Base-by-base conservation (phyloP, 2,113 vertebrate species). In the Heterotis niloticus region DNA sequence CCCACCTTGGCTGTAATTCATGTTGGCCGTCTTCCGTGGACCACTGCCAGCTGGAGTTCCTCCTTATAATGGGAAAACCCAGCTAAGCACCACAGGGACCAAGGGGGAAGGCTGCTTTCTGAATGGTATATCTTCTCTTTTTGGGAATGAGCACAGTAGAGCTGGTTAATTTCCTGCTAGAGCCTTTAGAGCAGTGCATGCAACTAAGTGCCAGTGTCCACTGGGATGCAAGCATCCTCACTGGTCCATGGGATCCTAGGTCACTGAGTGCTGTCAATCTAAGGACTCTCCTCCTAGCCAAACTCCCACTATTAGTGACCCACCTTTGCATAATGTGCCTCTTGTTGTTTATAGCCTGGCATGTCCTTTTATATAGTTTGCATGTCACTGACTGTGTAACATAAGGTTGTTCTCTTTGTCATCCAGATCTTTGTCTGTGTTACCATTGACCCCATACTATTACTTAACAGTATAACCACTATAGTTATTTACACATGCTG, bases 181-280 rank as follows among this genome's bases (percentile, higher is more conserved):
- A 81, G 56, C 69, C 80, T 54, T 75, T 78, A 79, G 16, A 75
- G 85, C 26, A 44, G 84, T 80, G 78, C 83, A 66, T 70, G 66
- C 81, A 78, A 78, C 76, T 78, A 81, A 81, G 84, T 82, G 76
- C 89, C 64, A 83, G 88, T 87, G 85, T 89, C 87, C 79, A 78
- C 86, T 88, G 84, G 85, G 87, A 90, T 90, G 88, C 91, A 90
- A 93, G 92, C 90, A 91, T 89, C 85, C 90, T 87, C 83, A 87
- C 90, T 89, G 86, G 90, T 92, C 87, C 90, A 93, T 93, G 88
- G 90, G 84, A 89, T 93, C 92, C 89, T 82, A 88, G 88, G 87
- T 88, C 85, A 80, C 84, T 86, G 76, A 87, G 87, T 86, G 87
- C 89, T 89, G 73, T 81, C 75, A 73, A 54, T 7, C 87, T 88